Conservation (phyloP, 2,888 invertebrate genomes). For the Chloromyia formosa region DNA sequence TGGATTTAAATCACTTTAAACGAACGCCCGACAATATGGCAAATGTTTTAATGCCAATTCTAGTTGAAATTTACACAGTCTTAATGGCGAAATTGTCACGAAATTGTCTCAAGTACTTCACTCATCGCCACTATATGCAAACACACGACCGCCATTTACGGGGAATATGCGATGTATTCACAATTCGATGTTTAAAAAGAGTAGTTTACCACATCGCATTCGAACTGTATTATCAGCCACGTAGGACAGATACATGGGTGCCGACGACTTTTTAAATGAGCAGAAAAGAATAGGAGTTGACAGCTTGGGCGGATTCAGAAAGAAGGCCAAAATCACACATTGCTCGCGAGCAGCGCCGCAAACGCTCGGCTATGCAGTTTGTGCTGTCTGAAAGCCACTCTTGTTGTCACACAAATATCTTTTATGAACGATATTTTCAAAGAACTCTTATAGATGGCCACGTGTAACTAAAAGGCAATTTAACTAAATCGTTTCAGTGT, state of each 20-base stretch:
- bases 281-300: too few relatives aligned
- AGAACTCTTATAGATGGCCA: too few relatives aligned
- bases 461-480: too few relatives aligned
- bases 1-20: background rate
- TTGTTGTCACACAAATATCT: too few relatives aligned
- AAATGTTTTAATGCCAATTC: background rate
- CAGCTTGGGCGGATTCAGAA: too few relatives aligned
- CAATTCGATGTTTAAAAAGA: background rate
- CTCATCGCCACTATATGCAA: constrained; percentile 36
- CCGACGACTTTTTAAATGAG: background rate
- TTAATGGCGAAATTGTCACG: constrained; percentile 26
- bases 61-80: background rate
- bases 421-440: too few relatives aligned
- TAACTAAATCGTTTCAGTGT: too few relatives aligned
- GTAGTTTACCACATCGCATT: background rate
- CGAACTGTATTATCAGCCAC: constrained; percentile 20
- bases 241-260: background rate
- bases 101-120: constrained; percentile 29
- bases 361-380: too few relatives aligned
- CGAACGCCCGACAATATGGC: background rate
- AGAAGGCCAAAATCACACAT: too few relatives aligned
- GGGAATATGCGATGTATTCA: constrained; percentile 17
- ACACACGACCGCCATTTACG: constrained; percentile 52
- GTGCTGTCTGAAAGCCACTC: too few relatives aligned
- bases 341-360: too few relatives aligned